A percentile compares a stretch with the other conserved stretches of the same genome.
Evolutionary conservation across 2,113 vertebrate genomes (phyloP).

Genomic region (Cavia porcellus): DNA sequence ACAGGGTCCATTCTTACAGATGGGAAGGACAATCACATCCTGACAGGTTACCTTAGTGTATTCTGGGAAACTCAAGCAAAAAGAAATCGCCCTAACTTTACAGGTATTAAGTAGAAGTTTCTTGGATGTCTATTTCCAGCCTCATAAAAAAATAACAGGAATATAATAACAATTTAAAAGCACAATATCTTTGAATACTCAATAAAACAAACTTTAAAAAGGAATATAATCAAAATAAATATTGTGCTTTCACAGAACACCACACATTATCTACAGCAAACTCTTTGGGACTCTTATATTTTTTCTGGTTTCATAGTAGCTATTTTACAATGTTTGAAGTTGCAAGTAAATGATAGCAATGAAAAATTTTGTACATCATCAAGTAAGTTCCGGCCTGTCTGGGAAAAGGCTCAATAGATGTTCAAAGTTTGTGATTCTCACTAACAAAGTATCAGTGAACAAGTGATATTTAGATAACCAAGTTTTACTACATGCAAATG

Average conservation of each 20-base stretch:
- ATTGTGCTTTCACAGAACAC: neutral
- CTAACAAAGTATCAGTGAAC: neutral
- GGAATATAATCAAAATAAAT: neutral
- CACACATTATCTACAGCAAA: neutral
- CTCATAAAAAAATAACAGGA: neutral
- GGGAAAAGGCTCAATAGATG: neutral
- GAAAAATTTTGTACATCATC: neutral
- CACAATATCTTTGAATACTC: neutral
- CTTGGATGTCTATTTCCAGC: neutral
- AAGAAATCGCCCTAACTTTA: constrained; percentile 29
- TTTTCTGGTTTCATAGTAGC: neutral
- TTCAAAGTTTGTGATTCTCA: neutral
- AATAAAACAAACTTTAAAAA: neutral
- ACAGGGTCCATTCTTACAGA: neutral
- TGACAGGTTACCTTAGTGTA: neutral
- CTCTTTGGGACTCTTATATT: neutral
- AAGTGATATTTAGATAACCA: neutral
- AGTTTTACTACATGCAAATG: neutral
- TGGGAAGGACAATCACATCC: neutral
- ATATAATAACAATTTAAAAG: neutral
- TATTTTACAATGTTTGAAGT: neutral
- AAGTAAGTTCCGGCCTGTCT: neutral
- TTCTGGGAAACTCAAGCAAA: neutral
- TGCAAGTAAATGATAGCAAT: neutral
- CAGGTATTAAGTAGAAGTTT: neutral